A percentile compares a stretch with the other conserved stretches of the same genome.
These are phyloP conservation scores for Drosophila antonietae DNA, from an alignment of 2,888 invertebrate species.

Conservation along the genomic window DNA sequence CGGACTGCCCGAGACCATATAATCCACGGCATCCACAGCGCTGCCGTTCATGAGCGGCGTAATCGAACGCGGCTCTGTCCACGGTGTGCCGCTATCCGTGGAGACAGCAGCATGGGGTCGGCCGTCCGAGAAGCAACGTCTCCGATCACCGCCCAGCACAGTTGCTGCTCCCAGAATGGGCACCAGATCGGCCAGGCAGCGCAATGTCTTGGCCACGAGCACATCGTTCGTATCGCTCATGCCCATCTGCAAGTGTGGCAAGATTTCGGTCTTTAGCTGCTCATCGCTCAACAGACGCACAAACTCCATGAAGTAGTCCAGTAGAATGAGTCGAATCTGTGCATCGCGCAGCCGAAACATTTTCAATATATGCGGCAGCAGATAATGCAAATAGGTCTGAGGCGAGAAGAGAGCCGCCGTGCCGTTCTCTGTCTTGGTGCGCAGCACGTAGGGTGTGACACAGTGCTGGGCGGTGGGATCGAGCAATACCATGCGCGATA, in stretches of 20 bases:
- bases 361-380: conserved; percentile 91
- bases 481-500: conserved; percentile 93
- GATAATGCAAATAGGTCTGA: conserved; percentile 89
- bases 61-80: conserved; percentile 84
- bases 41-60: conserved; percentile 83
- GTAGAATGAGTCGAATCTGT: conserved; percentile 91
- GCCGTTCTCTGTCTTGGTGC: conserved; percentile 86
- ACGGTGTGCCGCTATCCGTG: conserved; percentile 70
- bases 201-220: conserved; percentile 92
- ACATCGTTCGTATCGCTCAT: conserved; percentile 94
- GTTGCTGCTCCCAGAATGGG: conserved; percentile 92
- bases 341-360: conserved; percentile 94
- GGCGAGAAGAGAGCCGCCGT: conserved; percentile 89
- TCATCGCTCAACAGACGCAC: conserved; percentile 90
- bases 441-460: conserved; percentile 83
- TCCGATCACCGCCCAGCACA: conserved; percentile 93
- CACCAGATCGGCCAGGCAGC: conserved; percentile 92
- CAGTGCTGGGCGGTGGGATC: conserved; percentile 90
- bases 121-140: conserved; percentile 93
- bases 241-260: conserved; percentile 95
- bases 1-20: conserved; percentile 83
- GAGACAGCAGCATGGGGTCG: conserved; percentile 87
- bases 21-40: conserved; percentile 59
- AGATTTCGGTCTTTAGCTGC: conserved; percentile 90
- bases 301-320: conserved; percentile 92